Evolutionary conservation across 2,888 invertebrate genomes (phyloP).

Genomic region (Dexiosoma caninum): DNA sequence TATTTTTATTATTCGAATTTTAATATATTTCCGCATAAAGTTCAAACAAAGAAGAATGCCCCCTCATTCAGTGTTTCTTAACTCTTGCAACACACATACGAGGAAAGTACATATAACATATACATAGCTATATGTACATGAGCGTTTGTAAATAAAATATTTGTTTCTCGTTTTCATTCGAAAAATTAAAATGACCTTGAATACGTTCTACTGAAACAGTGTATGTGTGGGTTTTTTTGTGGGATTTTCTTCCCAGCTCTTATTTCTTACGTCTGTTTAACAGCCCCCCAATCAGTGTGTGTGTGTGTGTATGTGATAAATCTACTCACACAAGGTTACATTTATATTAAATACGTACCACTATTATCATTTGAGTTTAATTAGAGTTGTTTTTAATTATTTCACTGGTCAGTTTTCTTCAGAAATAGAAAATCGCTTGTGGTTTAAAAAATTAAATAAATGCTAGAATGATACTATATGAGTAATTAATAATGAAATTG

Average conservation of each 20-base stretch:
- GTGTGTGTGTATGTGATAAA: no score
- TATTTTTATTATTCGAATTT: constrained; percentile 36
- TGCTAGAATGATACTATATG: no score
- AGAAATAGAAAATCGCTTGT: no score
- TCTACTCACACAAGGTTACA: no score
- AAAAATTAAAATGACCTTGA: constrained; percentile 37
- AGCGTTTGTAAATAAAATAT: neutral
- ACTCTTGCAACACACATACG: neutral
- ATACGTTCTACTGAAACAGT: constrained; percentile 21
- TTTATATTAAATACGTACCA: no score
- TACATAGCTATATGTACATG: neutral
- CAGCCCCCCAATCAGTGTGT: no score
- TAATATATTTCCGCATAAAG: constrained; percentile 44
- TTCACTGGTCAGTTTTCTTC: no score
- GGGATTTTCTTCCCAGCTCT: constrained; percentile 7
- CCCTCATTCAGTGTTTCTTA: neutral
- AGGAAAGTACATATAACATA: neutral
- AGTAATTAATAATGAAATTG: no score
- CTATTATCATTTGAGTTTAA: no score
- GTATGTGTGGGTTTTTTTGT: neutral
- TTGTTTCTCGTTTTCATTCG: no score
- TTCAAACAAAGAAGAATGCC: constrained; percentile 36
- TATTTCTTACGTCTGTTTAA: neutral
- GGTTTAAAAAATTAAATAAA: no score
- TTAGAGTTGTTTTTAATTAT: no score